Evolutionary conservation across 1,140 invertebrate species (phyloP).

Genomic region (Drosophila willistoni): DNA sequence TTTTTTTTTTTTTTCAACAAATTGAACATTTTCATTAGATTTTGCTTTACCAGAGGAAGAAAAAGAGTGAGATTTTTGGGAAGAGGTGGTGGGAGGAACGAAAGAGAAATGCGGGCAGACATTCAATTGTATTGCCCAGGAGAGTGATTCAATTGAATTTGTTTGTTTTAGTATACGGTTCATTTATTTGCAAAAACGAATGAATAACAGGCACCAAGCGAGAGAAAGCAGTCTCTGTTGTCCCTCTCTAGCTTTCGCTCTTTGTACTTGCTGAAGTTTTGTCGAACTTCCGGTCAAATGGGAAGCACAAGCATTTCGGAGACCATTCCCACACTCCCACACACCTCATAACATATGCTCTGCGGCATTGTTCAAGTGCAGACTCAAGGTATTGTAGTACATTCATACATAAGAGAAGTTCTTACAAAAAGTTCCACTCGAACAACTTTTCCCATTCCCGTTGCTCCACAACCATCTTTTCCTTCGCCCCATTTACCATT

Average conservation of each 20-base stretch:
- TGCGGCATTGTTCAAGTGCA: slow-evolving; percentile 70
- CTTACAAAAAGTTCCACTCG: slow-evolving; percentile 38
- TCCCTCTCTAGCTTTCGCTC: not conserved
- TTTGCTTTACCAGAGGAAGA: slow-evolving; percentile 38
- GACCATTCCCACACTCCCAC: not conserved
- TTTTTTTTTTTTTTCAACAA: slow-evolving; percentile 58
- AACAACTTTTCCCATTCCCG: slow-evolving; percentile 30
- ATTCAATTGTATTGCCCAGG: slow-evolving; percentile 81
- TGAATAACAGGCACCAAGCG: slow-evolving; percentile 59
- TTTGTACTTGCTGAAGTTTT: slow-evolving; percentile 72
- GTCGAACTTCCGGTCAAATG: slow-evolving; percentile 76
- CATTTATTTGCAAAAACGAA: slow-evolving; percentile 80
- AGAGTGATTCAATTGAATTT: slow-evolving; percentile 81
- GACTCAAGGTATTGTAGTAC: slow-evolving; percentile 45
- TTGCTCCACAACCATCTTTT: not conserved
- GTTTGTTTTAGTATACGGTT: slow-evolving; percentile 80
- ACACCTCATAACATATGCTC: slow-evolving; percentile 52
- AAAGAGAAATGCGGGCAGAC: slow-evolving; percentile 42
- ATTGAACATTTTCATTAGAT: slow-evolving; percentile 80
- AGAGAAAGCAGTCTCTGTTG: not conserved
- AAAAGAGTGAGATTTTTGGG: slow-evolving; percentile 18
- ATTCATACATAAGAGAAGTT: slow-evolving; percentile 21
- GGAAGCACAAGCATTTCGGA: slow-evolving; percentile 24
- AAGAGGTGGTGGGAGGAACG: slow-evolving; percentile 1
- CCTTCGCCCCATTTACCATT: slow-evolving; percentile 35